phyloP scores from a whole-genome alignment of 2,113 vertebrate genomes.

The Chroicocephalus ridibundus region DNA sequence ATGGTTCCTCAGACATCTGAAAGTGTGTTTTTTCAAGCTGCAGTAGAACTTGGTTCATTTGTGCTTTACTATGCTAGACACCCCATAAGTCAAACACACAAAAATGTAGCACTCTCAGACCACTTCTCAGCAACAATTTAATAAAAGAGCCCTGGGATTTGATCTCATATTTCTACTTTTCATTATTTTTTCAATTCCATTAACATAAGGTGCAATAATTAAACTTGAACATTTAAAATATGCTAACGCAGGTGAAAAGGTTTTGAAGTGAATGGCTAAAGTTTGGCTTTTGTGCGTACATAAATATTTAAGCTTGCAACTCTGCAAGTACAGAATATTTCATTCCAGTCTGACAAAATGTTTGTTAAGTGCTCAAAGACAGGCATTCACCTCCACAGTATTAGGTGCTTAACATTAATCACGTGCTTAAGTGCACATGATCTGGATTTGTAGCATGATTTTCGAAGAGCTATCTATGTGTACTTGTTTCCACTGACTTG shows the following conservation, averaged over 20 bases:
- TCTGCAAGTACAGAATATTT: background rate
- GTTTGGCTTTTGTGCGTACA: background rate
- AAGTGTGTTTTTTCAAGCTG: conserved; percentile 3
- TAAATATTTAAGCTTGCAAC: background rate
- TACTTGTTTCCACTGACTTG: background rate
- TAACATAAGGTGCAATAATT: background rate
- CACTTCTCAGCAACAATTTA: background rate
- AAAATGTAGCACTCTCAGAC: background rate
- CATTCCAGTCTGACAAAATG: background rate
- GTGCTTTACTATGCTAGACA: background rate
- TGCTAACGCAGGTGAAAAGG: background rate
- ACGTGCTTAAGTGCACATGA: fast-evolving
- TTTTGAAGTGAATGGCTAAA: background rate
- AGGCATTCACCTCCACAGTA: background rate
- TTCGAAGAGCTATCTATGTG: background rate
- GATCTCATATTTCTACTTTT: conserved; percentile 6
- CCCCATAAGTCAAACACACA: conserved; percentile 1
- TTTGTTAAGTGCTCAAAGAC: background rate
- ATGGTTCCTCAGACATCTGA: conserved; percentile 22
- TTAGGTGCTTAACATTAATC: background rate
- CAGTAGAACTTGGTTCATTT: background rate
- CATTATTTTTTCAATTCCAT: conserved; percentile 8
- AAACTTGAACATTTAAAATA: background rate
- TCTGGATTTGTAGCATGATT: background rate
- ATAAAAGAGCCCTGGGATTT: background rate